These are phyloP conservation scores for Adelosebastes latens DNA, from an alignment of 2,797 vertebrate species.

Conservation along the genomic window DNA sequence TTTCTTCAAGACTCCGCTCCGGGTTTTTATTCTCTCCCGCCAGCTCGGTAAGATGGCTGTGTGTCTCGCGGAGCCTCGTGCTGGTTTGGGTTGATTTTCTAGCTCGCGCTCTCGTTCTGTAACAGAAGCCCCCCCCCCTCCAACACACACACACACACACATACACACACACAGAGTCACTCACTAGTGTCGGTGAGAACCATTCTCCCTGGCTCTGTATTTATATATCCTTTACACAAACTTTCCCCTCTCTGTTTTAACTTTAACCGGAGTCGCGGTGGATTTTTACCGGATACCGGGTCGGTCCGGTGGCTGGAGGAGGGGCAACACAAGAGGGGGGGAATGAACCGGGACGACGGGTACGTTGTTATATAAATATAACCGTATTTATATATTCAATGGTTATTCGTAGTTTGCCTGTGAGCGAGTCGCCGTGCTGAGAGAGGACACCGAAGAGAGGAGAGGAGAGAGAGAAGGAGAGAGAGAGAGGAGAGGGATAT, in stretches of 20 bases:
- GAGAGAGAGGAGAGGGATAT: slow-evolving; percentile 81
- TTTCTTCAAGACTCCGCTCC: slow-evolving; percentile 78
- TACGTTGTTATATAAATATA: slow-evolving; percentile 82
- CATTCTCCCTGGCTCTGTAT: slow-evolving; percentile 78
- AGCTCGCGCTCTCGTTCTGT: slow-evolving; percentile 86
- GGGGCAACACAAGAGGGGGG: slow-evolving; percentile 63
- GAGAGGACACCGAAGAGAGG: slow-evolving; percentile 74
- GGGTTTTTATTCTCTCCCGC: slow-evolving; percentile 85
- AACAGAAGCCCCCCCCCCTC: slow-evolving; percentile 79
- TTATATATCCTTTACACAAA: slow-evolving; percentile 77
- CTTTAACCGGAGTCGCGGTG: slow-evolving; percentile 81
- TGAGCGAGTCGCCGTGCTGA: slow-evolving; percentile 83
- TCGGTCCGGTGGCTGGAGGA: slow-evolving; percentile 79
- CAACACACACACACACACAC: slow-evolving; percentile 49
- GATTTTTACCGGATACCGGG: slow-evolving; percentile 83
- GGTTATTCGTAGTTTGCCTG: slow-evolving; percentile 79
- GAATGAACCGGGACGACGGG: slow-evolving; percentile 85
- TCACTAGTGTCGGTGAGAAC: slow-evolving; percentile 78
- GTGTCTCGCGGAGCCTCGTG: slow-evolving; percentile 97
- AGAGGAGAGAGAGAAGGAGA: slow-evolving; percentile 65
- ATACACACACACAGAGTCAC: slow-evolving; percentile 34
- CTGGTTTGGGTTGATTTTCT: slow-evolving; percentile 93
- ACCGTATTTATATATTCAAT: slow-evolving; percentile 84
- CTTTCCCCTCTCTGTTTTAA: slow-evolving; percentile 73
- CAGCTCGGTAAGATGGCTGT: slow-evolving; percentile 91